A percentile compares a stretch with the other conserved stretches of the same genome.
phyloP scores from a whole-genome alignment of 2,797 vertebrate species.

The Anguilla obscura region DNA sequence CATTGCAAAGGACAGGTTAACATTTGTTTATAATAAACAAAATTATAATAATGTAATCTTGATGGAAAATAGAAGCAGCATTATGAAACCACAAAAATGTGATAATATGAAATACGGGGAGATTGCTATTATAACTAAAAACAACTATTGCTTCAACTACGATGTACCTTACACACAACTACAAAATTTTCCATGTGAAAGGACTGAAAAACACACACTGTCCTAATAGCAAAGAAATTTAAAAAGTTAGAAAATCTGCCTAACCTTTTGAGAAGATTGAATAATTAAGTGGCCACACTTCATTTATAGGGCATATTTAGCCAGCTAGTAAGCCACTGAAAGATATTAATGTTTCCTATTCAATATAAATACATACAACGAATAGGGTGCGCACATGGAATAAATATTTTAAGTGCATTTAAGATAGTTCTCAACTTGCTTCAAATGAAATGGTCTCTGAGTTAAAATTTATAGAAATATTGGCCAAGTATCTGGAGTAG shows the following conservation, averaged over 20 bases:
- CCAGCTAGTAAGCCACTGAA: background rate
- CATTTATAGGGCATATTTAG: background rate
- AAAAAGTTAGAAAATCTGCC: background rate
- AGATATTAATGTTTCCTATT: no score
- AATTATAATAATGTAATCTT: no score
- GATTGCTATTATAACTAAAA: background rate
- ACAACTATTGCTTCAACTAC: background rate
- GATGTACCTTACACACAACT: background rate
- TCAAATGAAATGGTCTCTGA: background rate
- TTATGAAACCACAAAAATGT: background rate
- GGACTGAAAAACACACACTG: background rate
- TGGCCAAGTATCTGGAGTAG: background rate
- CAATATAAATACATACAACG: background rate
- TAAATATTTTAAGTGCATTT: background rate
- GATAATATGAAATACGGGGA: background rate
- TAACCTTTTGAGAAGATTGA: no score
- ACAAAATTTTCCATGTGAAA: background rate
- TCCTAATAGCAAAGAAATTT: background rate
- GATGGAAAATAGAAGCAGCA: no score
- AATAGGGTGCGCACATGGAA: background rate
- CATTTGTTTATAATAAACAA: background rate
- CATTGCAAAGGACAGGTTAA: background rate
- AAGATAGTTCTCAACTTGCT: background rate
- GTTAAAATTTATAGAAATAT: background rate
- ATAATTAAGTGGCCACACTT: no score